Evolutionary conservation across 2,113 vertebrate genomes (phyloP), one percentile per base, ranked within the genome.

Genomic region (Eurystomus gularis): DNA sequence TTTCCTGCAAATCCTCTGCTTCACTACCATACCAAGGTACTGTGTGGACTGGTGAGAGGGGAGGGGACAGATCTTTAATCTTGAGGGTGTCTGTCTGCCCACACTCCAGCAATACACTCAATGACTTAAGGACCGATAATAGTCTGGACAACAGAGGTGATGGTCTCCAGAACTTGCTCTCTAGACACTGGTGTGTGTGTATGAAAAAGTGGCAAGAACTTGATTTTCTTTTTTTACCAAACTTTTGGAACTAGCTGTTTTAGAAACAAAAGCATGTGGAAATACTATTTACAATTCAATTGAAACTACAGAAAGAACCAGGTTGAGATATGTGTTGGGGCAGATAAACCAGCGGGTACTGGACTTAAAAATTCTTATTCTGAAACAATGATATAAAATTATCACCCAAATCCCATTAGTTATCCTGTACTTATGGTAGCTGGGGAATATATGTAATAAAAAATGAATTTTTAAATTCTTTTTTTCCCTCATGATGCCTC

Each of bases 91-190:
- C 33, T 77, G 13, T 5, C 7, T 17, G 25, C 60, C 17, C 7
- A 17, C 4, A 1, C 7, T 61, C 17, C 46, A 54, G 26, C 19
- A 73, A 5, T 17, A 8, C 1, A 1, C 7, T 9, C 11, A 12
- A 2, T 2, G 7, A 29, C 19, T 64, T 55, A 42, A 86, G 12
- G 35, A n/a, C 9, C 5, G 9, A 23, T 37, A 68, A 18, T 5
- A 64, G 33, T 19, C 48, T 76, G 28, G 24, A n/a, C 18, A 20
- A 31, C 2, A 0, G 0, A 6, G 16, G 3, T 49, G 9, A 4
- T 39, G 17, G 15, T 46, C 44, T 90, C 16, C 51, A 85, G 70
- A 93, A 29, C 15, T 70, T 1, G 0, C 80, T 60, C 62, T 55
- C 26, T 72, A 48, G 21, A 21, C 19, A 29, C 5, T 29, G 13